Base-by-base conservation (phyloP, 92 coral and sea anemone genomes). In the Actinostola sp. region DNA sequence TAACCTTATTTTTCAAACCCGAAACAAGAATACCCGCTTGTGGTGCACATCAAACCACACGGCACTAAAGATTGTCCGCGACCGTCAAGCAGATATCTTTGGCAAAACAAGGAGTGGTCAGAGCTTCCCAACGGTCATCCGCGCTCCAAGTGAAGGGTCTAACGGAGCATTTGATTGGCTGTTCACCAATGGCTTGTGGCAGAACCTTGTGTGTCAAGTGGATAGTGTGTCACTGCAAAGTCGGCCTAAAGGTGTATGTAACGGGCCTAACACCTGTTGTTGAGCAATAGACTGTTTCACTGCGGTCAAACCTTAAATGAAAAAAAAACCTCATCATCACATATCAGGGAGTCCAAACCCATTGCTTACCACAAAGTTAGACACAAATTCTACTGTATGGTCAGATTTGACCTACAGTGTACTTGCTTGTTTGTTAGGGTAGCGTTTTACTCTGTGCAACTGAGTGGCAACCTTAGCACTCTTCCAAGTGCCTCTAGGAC, bases 171-270 rank as follows among this genome's bases (percentile, higher is more conserved):
- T 93, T 93, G 90, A 93, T 91, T 67, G 98, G 98, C 78, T 93
- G 98, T 62, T 93, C 98, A 16, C 98, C 98, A 42, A 93, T 85
- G 19, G 98, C 98, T n/a, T 9, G 98, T 93, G 19, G 98, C 98
- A 1, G 98, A 92, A 31, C 98, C 98, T 50, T 76, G 79, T 1
- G 77, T 88, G 81, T 82, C 88, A 77, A 88, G 78, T 52, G 91
- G 76, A 13, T 92, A 84, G 55, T 91, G 67, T 36, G 92, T 93
- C 56, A 93, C 98, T 32, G 98, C 98, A 12, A 93, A 97, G 58
- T 91, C 97, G 36, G 98, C 98, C n/a, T 17, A 93, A 81, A 25
- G 98, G 98, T 1, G 97, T 91, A 57, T 93, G 98, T 41, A 93
- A 72, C 29, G 98, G 98, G 13, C 98, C 98, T 2, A 93, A 97